phyloP scores from a whole-genome alignment of 2,797 vertebrate species.

The Macrochelys suwanniensis region DNA sequence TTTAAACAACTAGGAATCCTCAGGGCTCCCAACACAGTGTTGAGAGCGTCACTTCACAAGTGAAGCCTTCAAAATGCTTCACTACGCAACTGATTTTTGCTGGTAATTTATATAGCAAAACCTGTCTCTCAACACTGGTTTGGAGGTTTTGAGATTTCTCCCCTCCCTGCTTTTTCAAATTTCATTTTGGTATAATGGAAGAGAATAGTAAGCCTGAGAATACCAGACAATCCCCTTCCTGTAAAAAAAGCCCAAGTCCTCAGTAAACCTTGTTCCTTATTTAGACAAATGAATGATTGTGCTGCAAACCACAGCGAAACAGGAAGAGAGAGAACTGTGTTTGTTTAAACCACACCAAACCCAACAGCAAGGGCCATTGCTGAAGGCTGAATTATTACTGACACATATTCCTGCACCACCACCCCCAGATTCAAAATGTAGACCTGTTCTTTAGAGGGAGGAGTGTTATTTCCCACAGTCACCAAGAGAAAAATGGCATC shows the following conservation, averaged over 20 bases:
- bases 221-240: slow-evolving; percentile 8
- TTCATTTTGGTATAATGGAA: neutral
- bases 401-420: neutral
- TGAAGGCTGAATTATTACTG: neutral
- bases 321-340: slow-evolving; percentile 44
- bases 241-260: slow-evolving; percentile 29
- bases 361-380: slow-evolving; percentile 6
- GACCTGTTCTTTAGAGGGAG: neutral
- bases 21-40: neutral
- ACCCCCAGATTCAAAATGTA: neutral
- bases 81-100: neutral
- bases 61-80: neutral
- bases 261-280: neutral
- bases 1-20: neutral
- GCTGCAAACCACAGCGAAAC: neutral
- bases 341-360: neutral
- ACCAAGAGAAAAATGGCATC: neutral
- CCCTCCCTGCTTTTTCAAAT: neutral
- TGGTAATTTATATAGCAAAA: neutral
- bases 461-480: neutral
- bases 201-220: neutral
- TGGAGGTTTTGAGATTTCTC: neutral
- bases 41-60: too few species aligned
- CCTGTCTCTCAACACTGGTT: neutral
- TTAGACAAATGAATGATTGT: neutral